phyloP scores from a whole-genome alignment of 1,140 invertebrate species.

The Mercenaria mercenaria region DNA sequence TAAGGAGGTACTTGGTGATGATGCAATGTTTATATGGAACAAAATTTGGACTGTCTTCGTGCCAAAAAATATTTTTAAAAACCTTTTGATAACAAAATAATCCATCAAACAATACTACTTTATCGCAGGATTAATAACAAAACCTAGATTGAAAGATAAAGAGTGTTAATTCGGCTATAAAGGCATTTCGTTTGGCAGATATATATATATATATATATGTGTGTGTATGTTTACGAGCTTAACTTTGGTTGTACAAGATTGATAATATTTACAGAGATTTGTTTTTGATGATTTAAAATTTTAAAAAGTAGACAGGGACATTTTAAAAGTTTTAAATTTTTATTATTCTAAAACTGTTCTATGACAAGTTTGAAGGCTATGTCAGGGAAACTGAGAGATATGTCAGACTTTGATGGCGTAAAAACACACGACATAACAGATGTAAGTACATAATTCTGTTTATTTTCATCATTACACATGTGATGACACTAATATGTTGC shows the following conservation, averaged over 20 bases:
- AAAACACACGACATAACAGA: conserved; percentile 13
- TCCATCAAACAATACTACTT: not conserved
- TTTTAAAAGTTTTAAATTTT: too few relatives aligned
- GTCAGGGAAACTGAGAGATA: conserved; percentile 12
- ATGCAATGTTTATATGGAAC: not conserved
- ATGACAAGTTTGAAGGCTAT: not conserved
- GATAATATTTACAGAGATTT: too few relatives aligned
- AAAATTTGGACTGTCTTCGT: not conserved
- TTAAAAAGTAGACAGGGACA: too few relatives aligned
- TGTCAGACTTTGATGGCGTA: conserved; percentile 31
- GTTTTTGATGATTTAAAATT: too few relatives aligned
- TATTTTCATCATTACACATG: too few relatives aligned
- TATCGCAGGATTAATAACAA: not conserved
- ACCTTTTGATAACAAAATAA: not conserved
- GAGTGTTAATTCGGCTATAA: not conserved
- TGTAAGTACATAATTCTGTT: conserved; percentile 24
- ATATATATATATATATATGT: not conserved
- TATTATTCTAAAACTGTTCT: too few relatives aligned
- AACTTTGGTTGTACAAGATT: too few relatives aligned
- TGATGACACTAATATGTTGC: too few relatives aligned
- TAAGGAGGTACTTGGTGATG: not conserved
- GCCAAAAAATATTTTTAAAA: not conserved
- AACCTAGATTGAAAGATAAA: not conserved
- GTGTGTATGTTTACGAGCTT: too few relatives aligned
- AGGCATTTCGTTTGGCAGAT: not conserved